phyloP scores from a whole-genome alignment of 2,797 vertebrate species.

The Rhinoraja longicauda region DNA sequence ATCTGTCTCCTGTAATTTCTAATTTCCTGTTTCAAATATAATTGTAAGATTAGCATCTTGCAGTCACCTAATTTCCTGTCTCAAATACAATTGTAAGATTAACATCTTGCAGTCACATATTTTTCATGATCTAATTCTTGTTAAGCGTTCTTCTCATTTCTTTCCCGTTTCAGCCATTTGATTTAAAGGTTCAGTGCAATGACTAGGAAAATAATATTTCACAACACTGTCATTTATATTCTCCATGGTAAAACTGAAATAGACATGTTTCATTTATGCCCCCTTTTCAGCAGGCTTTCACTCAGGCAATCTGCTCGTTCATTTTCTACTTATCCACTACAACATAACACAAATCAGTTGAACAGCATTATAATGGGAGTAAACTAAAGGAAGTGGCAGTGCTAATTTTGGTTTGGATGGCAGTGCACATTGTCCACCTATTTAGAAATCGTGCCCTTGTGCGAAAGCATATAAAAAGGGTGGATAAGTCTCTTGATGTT shows the following conservation, averaged over 20 bases:
- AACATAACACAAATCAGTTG: background rate
- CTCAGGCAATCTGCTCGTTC: background rate
- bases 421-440: background rate
- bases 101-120: background rate
- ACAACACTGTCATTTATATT: background rate
- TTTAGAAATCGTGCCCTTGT: background rate
- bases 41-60: no score
- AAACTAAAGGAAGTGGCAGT: background rate
- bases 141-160: background rate
- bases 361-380: background rate
- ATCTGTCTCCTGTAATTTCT: no score
- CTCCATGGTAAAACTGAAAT: background rate
- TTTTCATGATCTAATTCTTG: background rate
- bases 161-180: background rate
- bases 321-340: background rate
- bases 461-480: background rate
- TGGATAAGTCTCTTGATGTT: background rate
- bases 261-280: background rate
- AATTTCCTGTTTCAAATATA: no score
- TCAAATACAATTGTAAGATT: background rate
- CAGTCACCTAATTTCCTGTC: background rate
- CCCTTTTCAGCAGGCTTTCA: background rate
- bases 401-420: background rate
- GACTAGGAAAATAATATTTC: background rate
- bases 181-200: background rate